Evolutionary conservation across 2,797 vertebrate species (phyloP).

Genomic region (Lepilemur septentrionalis): DNA sequence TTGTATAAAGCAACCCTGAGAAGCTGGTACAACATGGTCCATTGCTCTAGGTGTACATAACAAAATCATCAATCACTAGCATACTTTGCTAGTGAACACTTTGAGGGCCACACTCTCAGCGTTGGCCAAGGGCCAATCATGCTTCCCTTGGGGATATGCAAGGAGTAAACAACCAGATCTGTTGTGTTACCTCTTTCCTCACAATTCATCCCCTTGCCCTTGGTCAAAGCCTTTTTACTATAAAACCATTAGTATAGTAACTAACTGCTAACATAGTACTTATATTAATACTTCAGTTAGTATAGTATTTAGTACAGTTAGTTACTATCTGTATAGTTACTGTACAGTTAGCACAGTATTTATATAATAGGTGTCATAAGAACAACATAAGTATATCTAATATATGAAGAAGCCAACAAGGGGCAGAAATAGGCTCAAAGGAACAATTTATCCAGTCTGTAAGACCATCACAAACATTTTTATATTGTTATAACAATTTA

Average conservation of each 20-base stretch:
- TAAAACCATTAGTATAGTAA: not conserved
- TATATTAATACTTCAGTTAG: not conserved
- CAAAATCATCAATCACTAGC: constrained; percentile 13
- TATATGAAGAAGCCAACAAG: constrained; percentile 31
- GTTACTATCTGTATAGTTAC: not conserved
- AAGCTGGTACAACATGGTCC: constrained; percentile 38
- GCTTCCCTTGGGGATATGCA: not conserved
- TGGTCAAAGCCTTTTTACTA: constrained; percentile 49
- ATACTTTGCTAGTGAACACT: not conserved
- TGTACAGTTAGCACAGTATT: not conserved
- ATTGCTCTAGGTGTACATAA: constrained; percentile 26
- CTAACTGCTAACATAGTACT: not conserved
- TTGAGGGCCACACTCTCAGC: constrained; percentile 17
- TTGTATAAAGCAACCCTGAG: constrained; percentile 5
- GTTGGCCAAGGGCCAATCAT: constrained; percentile 3
- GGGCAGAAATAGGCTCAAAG: not conserved
- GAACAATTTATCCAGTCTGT: not conserved
- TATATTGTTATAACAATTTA: constrained; percentile 27
- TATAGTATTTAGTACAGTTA: not conserved
- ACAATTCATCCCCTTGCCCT: not conserved
- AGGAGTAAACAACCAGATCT: constrained; percentile 29
- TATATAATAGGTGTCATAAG: not conserved
- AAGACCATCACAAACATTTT: constrained; percentile 30
- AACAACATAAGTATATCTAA: constrained; percentile 29
- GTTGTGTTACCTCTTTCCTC: not conserved